Base-by-base conservation (phyloP, 2,888 invertebrate genomes). In the Drosophila pullipes region DNA sequence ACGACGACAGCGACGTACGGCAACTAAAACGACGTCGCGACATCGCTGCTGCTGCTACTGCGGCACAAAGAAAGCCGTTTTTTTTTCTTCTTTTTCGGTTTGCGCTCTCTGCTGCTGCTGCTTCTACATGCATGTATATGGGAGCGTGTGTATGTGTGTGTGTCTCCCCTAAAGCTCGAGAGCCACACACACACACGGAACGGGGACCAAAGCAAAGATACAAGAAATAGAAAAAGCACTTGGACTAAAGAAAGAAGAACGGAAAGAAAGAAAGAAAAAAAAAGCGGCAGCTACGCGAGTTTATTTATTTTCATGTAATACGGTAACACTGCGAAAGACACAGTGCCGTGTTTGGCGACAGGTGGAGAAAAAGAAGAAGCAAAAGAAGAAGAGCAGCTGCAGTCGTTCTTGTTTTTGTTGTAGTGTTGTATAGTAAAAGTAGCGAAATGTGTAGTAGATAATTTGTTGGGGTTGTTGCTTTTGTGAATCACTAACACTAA, bases 1-100 rank as follows among this genome's bases (percentile, higher is more conserved):
- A 91, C 89, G 85, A 77, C 84, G 85, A 87, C 81, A 83, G 82
- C 89, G 88, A 84, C 85, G 89, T 87, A 90, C 88, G 85, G 85
- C 85, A 82, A 87, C 76, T 89, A 74, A 89, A 86, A 74, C 76
- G 83, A 75, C 82, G 76, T 64, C 74, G 81, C 76, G 78, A 72
- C 80, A 73, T 72, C 67, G 67, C 75, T 72, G 68, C 69, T 64
- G 62, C 50, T 69, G 72, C 78, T n/a, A n/a, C n/a, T 78, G 76
- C 78, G 82, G 74, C 79, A 79, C 78, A 81, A 78, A 78, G 78
- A 79, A 79, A 78, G 78, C 74, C 74, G 71, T 68, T 73, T 74
- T 74, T 35, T 69, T 69, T 22, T 47, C 33, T 64, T 70, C 68
- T 58, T 69, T 73, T 58, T 57, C 39, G 39, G 63, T 72, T 58